phyloP scores from a whole-genome alignment of 2,797 vertebrate species.

The Sciaenops ocellatus region DNA sequence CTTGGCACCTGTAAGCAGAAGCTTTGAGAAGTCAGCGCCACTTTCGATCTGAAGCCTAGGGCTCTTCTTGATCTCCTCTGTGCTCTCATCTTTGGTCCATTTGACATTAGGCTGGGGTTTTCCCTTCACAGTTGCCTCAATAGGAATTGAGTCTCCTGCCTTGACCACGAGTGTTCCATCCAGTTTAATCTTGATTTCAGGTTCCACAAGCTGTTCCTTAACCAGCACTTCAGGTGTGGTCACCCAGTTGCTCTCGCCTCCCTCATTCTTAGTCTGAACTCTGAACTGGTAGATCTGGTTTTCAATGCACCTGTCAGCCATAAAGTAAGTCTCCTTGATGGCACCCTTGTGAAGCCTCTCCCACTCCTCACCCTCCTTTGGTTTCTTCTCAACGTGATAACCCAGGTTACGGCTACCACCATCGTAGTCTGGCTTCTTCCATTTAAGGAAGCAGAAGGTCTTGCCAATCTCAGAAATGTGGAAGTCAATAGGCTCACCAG shows the following conservation, averaged over 20 bases:
- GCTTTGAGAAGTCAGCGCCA: slow-evolving; percentile 89
- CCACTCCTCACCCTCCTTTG: slow-evolving; percentile 96
- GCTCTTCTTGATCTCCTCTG: slow-evolving; percentile 90
- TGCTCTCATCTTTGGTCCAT: slow-evolving; percentile 94
- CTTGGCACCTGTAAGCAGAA: slow-evolving; percentile 89
- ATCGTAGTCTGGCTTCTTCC: slow-evolving; percentile 96
- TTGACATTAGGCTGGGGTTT: slow-evolving; percentile 95
- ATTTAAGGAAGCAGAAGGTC: slow-evolving; percentile 97
- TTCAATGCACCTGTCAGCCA: slow-evolving; percentile 96
- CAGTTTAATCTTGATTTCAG: slow-evolving; percentile 92
- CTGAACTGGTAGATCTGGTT: slow-evolving; percentile 98
- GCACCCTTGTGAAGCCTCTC: slow-evolving; percentile 98
- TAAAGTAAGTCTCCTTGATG: slow-evolving; percentile 98
- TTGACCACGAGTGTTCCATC: slow-evolving; percentile 91
- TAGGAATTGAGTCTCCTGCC: slow-evolving; percentile 93
- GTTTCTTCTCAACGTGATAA: slow-evolving; percentile 97
- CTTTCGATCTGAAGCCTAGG: slow-evolving; percentile 92
- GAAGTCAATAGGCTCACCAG: slow-evolving; percentile 95
- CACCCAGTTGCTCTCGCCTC: slow-evolving; percentile 98
- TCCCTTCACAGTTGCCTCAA: slow-evolving; percentile 94
- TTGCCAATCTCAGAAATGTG: slow-evolving; percentile 97
- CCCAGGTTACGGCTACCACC: slow-evolving; percentile 96
- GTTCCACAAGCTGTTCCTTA: slow-evolving; percentile 94
- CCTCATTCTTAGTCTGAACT: slow-evolving; percentile 99
- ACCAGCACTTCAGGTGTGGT: slow-evolving; percentile 94